Evolutionary conservation across 2,888 invertebrate species (phyloP).

Genomic region (Dione juno): DNA sequence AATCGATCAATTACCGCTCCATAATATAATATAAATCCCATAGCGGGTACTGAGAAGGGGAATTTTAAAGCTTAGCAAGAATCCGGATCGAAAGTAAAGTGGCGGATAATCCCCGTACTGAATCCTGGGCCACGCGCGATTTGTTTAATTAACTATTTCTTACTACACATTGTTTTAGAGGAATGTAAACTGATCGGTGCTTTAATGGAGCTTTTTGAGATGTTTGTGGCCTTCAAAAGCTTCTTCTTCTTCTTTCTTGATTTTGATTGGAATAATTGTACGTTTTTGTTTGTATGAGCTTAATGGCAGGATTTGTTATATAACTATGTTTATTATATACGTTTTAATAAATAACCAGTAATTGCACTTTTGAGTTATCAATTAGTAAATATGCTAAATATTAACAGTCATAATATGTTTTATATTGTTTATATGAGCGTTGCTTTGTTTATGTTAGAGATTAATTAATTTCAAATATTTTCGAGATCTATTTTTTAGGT

Average conservation of each 20-base stretch:
- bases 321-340: no score
- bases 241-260: background rate
- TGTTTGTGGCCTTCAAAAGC: constrained; percentile 9
- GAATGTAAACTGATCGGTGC: constrained; percentile 34
- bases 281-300: no score
- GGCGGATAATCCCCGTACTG: constrained; percentile 52
- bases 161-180: constrained; percentile 46
- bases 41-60: constrained; percentile 41
- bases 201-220: constrained; percentile 18
- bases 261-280: background rate
- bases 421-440: no score
- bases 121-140: constrained; percentile 58
- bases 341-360: no score
- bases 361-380: no score
- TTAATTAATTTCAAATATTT: no score
- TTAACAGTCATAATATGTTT: no score
- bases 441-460: no score
- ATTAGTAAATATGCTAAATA: no score
- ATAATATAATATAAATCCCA: constrained; percentile 33
- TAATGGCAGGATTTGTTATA: no score
- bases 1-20: constrained; percentile 17
- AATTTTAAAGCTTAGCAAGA: constrained; percentile 55
- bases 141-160: constrained; percentile 60
- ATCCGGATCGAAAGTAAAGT: constrained; percentile 47
- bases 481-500: no score